Evolutionary conservation across 2,113 vertebrate genomes (phyloP), one percentile per base, ranked within the genome.

Genomic region (Dipodomys merriami): DNA sequence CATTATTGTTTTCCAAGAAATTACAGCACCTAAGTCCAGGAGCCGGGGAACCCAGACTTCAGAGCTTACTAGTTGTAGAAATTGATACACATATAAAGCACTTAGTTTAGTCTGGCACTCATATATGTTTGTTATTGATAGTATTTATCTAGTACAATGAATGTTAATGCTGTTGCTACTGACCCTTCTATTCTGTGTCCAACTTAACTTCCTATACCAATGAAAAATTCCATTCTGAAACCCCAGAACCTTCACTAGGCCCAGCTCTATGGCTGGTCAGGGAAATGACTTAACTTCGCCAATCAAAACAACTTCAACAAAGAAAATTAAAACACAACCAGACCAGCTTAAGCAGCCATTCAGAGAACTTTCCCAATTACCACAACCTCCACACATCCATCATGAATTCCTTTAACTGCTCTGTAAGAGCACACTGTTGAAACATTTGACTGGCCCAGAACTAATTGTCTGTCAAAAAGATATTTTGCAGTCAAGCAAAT

Each of bases 391-490:
- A 81, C 86, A 95, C 94, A 95, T 96, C 96, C 97, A 96, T 96
- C 95, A 97, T 33, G 97, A 96, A 97, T 98, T 94, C 76, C 30
- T 97, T 95, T 98, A 98, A 98, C 97, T 97, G 96, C 92, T 90
- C 93, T 91, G 77, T 94, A 96, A 97, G 96, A 98, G 97, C 89
- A 73, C 94, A 94, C 68, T 96, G 92, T 91, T 95, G 96, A 96
- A 97, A 95, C 95, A 91, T 97, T 95, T 97, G 97, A 97, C 97
- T 97, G 97, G 93, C 97, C 96, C 94, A 97, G 97, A 98, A 98
- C 96, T 97, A 98, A 98, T 91, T 96, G 95, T 97, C 97, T 98
- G 97, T 97, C 98, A 98, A 97, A 95, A 97, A 95, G 94, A 96
- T 97, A 96, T 64, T 98, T 94, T 97, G 96, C 97, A 98, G 96